Percentiles rank a stretch among this genome's conserved stretches.
Conservation (phyloP, 2,113 vertebrate species). For the Octodon degus region DNA sequence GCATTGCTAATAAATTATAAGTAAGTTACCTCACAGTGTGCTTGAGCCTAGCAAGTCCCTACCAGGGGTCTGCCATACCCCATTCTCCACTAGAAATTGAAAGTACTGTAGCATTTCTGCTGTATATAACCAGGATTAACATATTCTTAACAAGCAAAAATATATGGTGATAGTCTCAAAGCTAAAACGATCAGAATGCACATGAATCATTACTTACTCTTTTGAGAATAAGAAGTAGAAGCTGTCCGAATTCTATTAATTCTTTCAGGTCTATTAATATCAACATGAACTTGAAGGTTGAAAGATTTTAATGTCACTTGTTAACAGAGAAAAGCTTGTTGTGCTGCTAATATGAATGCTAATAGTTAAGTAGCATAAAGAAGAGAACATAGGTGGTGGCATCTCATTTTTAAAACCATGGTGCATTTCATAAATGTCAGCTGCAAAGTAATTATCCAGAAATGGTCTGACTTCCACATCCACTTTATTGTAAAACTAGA, state of each 20-base stretch:
- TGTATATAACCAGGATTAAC: neutral
- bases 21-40: conserved; percentile 59
- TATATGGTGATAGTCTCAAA: neutral
- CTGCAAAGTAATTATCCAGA: conserved; percentile 61
- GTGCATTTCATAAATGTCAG: neutral
- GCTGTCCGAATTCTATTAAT: conserved; percentile 33
- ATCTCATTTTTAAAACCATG: conserved; percentile 54
- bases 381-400: neutral
- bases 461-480: conserved; percentile 55
- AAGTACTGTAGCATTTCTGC: conserved; percentile 30
- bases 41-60: conserved; percentile 41
- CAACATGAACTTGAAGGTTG: conserved; percentile 49
- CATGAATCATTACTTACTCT: neutral
- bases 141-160: conserved; percentile 19
- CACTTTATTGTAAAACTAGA: conserved; percentile 62
- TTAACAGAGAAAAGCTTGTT: conserved; percentile 28
- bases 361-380: conserved; percentile 35
- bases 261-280: conserved; percentile 55
- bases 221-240: conserved; percentile 22
- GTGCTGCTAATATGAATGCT: conserved; percentile 43
- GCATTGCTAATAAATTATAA: conserved; percentile 63
- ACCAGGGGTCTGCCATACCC: neutral
- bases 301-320: conserved; percentile 52
- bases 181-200: conserved; percentile 37
- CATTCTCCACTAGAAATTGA: conserved; percentile 47